Evolutionary conservation across 2,888 invertebrate genomes (phyloP).

Genomic region (Dryococelus australis): DNA sequence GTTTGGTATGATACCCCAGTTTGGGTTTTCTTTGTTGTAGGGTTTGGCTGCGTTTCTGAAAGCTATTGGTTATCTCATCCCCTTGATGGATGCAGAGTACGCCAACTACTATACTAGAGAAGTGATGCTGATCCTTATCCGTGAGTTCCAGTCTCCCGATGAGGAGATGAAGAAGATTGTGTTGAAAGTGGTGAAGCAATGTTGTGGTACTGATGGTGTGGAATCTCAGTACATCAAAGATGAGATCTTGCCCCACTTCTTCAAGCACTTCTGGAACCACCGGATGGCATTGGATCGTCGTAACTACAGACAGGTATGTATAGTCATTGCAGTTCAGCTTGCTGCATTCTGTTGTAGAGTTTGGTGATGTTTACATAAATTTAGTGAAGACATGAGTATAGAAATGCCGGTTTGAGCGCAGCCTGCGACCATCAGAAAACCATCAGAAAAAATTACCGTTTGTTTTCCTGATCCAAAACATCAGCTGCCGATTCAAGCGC

Average conservation of each 20-base stretch:
- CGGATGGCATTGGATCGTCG: slow-evolving; percentile 98
- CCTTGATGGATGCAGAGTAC: slow-evolving; percentile 99
- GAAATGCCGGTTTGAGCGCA: too few species aligned
- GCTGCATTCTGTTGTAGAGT: too few species aligned
- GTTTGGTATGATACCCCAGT: too few species aligned
- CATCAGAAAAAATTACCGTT: too few species aligned
- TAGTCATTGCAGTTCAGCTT: background rate
- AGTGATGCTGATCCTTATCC: slow-evolving; percentile 97
- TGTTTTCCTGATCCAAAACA: too few species aligned
- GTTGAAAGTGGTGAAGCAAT: slow-evolving; percentile 99
- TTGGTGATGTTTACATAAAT: too few species aligned
- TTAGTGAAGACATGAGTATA: too few species aligned
- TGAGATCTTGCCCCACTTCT: slow-evolving; percentile 97
- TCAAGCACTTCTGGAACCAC: slow-evolving; percentile 99
- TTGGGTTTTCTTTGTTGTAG: slow-evolving; percentile 60
- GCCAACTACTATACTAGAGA: slow-evolving; percentile 99
- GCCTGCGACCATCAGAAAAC: too few species aligned
- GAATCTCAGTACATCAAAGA: slow-evolving; percentile 99
- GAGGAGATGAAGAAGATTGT: slow-evolving; percentile 99
- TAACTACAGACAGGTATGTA: slow-evolving; percentile 85
- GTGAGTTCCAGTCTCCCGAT: slow-evolving; percentile 99
- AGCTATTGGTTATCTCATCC: slow-evolving; percentile 98
- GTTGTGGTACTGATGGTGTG: slow-evolving; percentile 99
- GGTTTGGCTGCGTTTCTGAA: slow-evolving; percentile 99
- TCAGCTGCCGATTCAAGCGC: too few species aligned